Conservation (phyloP, 1,140 invertebrate species). For the Heliconius hewitsoni region DNA sequence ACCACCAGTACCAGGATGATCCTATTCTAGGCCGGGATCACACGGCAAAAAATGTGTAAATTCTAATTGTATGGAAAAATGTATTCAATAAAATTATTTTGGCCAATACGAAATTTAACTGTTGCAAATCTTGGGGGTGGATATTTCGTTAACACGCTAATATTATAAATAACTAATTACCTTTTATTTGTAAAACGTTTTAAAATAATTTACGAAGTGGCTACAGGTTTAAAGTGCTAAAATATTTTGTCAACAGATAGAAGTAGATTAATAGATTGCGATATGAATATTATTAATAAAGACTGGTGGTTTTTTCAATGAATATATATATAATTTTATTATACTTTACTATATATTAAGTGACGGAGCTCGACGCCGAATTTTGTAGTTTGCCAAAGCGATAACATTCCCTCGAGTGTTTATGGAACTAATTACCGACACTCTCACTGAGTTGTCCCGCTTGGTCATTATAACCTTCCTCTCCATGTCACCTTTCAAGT, state of each 20-base stretch:
- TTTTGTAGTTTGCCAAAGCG: no score
- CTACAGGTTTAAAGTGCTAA: neutral
- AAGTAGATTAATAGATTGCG: neutral
- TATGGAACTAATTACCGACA: neutral
- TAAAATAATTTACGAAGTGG: neutral
- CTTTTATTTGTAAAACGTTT: neutral
- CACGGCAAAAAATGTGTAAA: no score
- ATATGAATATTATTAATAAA: neutral
- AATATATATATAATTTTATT: no score
- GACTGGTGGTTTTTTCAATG: neutral
- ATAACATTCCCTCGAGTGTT: no score
- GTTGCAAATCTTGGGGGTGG: neutral
- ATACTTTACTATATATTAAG: no score
- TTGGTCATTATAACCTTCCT: neutral
- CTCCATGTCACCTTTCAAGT: no score
- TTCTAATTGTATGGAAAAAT: neutral
- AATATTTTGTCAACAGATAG: neutral
- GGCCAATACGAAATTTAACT: neutral
- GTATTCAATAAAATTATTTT: neutral
- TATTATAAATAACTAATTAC: neutral
- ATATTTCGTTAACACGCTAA: neutral
- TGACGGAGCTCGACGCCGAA: no score
- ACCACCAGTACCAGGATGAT: no score
- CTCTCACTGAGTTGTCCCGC: neutral
- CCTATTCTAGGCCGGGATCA: no score